Evolutionary conservation across 2,888 invertebrate genomes (phyloP).

Genomic region (Dryomyza anilis): DNA sequence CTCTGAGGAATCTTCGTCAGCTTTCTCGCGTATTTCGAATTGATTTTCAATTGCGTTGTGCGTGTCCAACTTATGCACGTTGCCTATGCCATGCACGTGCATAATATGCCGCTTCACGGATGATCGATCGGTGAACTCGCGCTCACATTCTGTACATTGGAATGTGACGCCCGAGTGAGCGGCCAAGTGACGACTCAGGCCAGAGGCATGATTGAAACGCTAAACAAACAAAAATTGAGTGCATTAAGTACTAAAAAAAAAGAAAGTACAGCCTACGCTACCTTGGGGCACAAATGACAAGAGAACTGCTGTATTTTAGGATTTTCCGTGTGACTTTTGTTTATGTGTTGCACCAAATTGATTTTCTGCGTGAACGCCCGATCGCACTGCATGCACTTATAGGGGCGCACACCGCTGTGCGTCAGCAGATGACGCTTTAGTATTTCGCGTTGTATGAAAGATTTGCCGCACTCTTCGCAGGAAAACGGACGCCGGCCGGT

Average conservation of each 20-base stretch:
- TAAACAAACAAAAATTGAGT: slow-evolving; percentile 21
- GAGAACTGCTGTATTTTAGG: slow-evolving; percentile 68
- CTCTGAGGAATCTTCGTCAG: neutral
- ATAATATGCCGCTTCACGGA: slow-evolving; percentile 70
- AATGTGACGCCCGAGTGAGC: slow-evolving; percentile 70
- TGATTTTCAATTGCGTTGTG: slow-evolving; percentile 2
- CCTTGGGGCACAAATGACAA: slow-evolving; percentile 70
- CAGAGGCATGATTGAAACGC: slow-evolving; percentile 65
- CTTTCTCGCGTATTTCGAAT: neutral
- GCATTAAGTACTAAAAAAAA: neutral
- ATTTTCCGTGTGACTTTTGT: slow-evolving; percentile 66
- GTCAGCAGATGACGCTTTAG: slow-evolving; percentile 68
- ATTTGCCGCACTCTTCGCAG: slow-evolving; percentile 66
- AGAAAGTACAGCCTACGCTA: slow-evolving; percentile 39
- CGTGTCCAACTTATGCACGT: slow-evolving; percentile 13
- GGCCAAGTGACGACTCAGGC: slow-evolving; percentile 71
- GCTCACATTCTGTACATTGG: slow-evolving; percentile 70
- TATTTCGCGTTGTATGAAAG: slow-evolving; percentile 76
- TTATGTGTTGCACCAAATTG: slow-evolving; percentile 69
- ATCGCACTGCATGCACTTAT: slow-evolving; percentile 69
- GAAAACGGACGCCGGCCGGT: slow-evolving; percentile 64
- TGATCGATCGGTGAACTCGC: slow-evolving; percentile 74
- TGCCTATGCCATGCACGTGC: slow-evolving; percentile 45
- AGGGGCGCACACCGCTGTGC: slow-evolving; percentile 69
- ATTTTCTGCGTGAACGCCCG: slow-evolving; percentile 77